Evolutionary conservation across 1,140 invertebrate species (phyloP), one percentile per base, ranked within the genome.

Genomic region (Sycophaga agraensis): DNA sequence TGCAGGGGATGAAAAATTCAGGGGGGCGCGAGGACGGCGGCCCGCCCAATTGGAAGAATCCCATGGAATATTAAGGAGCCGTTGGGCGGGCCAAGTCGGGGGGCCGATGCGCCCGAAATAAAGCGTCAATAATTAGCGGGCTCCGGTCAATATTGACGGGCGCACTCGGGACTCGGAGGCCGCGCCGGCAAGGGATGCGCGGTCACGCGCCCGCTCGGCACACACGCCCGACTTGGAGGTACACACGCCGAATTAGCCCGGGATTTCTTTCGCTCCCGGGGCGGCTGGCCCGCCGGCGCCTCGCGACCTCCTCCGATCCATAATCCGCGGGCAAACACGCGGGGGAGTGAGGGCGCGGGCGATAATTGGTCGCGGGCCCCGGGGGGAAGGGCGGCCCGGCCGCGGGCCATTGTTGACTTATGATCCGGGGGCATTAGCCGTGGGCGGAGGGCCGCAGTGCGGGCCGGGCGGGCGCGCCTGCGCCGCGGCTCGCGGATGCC

Each of bases 1-100:
- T 63, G 50, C 61, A 63, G 21, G 35, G 43, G 40, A 62, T 62
- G 5, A 62, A 62, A 62, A 62, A 62, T 62, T 61, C 43, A 61
- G 40, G 59, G 16, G 50, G 35, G 16, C 1, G 4, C 11, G 21
- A 22, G 42, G 48, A 45, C 28, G 42, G 48, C 55, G 50, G 50
- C 12, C 51, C 35, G 26, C 26, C 21, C 39, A 43, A 51, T 51
- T 59, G 8, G 24, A 43, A 31, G 19, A 51, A 43, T 21, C 14
- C 26, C 5, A 42, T 49, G 39, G 21, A 49, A 40, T 59, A 50
- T 49, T 59, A 28, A 59, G 21, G 14, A 34, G 4, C 12, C 49
- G 16, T 19, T 9, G 37, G 5, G 12, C 22, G 19, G 9, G 4
- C 28, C n/a, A n/a, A n/a, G n/a, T n/a, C n/a, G n/a, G n/a, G n/a